Evolutionary conservation across 2,888 invertebrate genomes (phyloP), one percentile per base, ranked within the genome.

Genomic region (Timandra comae): DNA sequence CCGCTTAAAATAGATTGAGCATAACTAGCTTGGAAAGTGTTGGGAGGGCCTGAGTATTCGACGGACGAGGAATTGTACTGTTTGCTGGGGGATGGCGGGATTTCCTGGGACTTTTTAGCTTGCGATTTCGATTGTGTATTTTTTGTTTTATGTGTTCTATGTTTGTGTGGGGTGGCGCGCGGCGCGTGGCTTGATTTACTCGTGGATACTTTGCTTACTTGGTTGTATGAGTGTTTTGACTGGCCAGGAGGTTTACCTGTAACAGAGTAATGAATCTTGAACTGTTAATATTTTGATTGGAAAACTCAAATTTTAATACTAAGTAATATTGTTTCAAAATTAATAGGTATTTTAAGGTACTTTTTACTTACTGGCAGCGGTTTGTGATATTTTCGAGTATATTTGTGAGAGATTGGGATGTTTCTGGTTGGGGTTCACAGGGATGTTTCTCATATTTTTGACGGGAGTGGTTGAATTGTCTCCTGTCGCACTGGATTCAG

Each of bases 161-260:
- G 73, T 49, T 77, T 75, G 38, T 73, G 72, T 28, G 66, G 50
- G 19, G 56, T 46, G 9, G 64, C 46, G 16, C 78, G 68, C 19
- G 71, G 62, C 5, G 61, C 35, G 42, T 79, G 79, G 54, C 61
- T 79, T 42, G 86, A 72, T 77, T 85, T 86, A 68, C 79, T 84
- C 30, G 82, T 81, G 32, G 86, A 81, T 30, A 84, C 80, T 76
- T 85, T 85, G 70, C 86, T 86, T 44, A 85, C 82, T 82, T 86
- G 86, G 46, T 84, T 85, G 50, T 86, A 86, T 31, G 85, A 84
- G 54, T 86, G 86, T 56, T 85, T 86, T 10, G 82, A 81, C 56
- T 85, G 86, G 33, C 80, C 70, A 35, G 77, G 76, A 41, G 74
- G 56, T 78, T 86, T 86, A 75, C 79, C 86, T 86, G 71, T 11